Evolutionary conservation across 2,113 vertebrate genomes (phyloP).

Genomic region (Tetrao urogallus): DNA sequence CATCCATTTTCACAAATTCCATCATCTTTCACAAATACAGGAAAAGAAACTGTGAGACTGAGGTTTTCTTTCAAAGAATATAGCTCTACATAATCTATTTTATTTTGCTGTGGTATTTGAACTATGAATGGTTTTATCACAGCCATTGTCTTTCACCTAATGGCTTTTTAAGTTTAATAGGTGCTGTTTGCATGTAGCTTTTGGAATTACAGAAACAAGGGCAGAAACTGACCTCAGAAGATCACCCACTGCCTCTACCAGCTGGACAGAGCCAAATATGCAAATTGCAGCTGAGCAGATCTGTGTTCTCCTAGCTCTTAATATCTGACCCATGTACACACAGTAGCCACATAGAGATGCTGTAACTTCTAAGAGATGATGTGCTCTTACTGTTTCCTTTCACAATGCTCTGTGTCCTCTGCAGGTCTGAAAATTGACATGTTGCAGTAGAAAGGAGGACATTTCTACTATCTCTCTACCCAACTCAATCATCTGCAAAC

Average conservation of each 20-base stretch:
- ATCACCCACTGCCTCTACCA: neutral
- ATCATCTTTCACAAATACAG: slow-evolving; percentile 29
- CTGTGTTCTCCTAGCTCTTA: neutral
- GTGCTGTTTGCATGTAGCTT: neutral
- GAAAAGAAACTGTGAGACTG: slow-evolving; percentile 19
- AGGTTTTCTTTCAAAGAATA: slow-evolving; percentile 27
- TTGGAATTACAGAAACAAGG: neutral
- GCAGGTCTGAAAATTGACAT: neutral
- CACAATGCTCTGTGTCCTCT: neutral
- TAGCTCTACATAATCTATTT: slow-evolving; percentile 32
- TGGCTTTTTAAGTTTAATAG: neutral
- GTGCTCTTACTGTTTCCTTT: neutral
- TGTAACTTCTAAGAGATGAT: neutral
- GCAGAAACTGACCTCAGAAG: neutral
- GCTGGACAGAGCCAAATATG: neutral
- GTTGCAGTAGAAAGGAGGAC: neutral
- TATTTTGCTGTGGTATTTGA: slow-evolving; percentile 45
- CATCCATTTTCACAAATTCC: slow-evolving; percentile 21
- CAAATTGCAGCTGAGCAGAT: neutral
- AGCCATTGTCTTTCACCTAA: neutral
- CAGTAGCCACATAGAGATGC: neutral
- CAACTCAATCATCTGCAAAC: neutral
- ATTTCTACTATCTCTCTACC: neutral
- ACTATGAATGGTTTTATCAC: neutral
- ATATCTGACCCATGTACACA: neutral